A percentile compares a stretch with the other conserved stretches of the same genome.
Evolutionary conservation across 2,797 vertebrate genomes (phyloP).

Genomic region (Melanitta fusca): DNA sequence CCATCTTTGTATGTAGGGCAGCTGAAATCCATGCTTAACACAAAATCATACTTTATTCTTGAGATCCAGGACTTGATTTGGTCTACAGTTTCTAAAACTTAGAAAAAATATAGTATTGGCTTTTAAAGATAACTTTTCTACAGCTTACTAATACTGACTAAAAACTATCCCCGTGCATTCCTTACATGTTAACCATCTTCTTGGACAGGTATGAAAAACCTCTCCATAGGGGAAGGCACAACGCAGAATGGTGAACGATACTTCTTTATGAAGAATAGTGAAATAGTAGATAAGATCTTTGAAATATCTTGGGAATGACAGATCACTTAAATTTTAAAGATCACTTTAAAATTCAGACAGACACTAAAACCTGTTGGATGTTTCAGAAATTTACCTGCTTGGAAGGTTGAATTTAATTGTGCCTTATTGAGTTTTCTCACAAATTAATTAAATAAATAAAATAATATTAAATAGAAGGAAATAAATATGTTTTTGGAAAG

Average conservation of each 20-base stretch:
- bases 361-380: not conserved
- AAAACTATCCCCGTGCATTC: not conserved
- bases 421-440: not conserved
- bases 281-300: not conserved
- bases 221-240: not conserved
- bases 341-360: not conserved
- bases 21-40: not conserved
- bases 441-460: not conserved
- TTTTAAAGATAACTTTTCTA: not conserved
- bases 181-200: not conserved
- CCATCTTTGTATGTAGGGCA: not conserved
- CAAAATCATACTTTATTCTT: not conserved
- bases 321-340: not conserved
- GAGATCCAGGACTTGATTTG: not conserved
- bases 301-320: not conserved
- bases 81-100: not conserved
- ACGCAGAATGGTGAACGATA: not conserved
- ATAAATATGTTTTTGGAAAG: not conserved
- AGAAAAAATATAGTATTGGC: fast-evolving
- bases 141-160: not conserved
- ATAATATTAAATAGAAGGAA: not conserved
- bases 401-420: not conserved
- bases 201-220: not conserved
- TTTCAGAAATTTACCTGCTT: not conserved
- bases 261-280: not conserved